A percentile compares a stretch with the other conserved stretches of the same genome.
phyloP scores from a whole-genome alignment of 1,140 invertebrate genomes.

The Anastrepha ludens region DNA sequence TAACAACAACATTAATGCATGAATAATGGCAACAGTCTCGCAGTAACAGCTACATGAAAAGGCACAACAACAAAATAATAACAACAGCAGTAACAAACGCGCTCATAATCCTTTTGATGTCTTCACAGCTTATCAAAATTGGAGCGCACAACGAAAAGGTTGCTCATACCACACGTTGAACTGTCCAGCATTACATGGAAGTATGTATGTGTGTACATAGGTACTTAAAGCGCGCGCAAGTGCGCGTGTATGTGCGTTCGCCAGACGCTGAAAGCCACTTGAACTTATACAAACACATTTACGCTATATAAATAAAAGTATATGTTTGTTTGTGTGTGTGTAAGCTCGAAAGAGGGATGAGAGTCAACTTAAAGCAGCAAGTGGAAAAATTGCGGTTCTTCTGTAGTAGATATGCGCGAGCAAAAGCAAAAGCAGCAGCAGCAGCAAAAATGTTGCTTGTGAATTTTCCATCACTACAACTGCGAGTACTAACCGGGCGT shows the following conservation, averaged over 20 bases:
- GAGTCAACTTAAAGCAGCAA: background rate
- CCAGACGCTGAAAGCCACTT: background rate
- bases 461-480: background rate
- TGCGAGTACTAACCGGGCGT: no score
- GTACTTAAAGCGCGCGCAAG: no score
- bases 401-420: background rate
- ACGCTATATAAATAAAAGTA: background rate
- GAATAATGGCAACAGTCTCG: no score
- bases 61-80: background rate
- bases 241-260: no score
- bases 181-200: no score
- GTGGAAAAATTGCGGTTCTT: background rate
- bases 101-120: conserved; percentile 27
- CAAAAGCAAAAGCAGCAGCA: no score
- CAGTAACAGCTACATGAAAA: no score
- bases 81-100: background rate
- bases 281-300: no score
- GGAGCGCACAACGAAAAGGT: background rate
- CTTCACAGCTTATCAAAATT: conserved; percentile 38
- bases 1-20: background rate
- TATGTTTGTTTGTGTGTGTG: background rate
- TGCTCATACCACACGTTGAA: conserved; percentile 22
- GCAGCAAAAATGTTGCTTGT: background rate
- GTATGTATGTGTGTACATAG: no score
- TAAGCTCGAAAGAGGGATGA: background rate